phyloP scores from a whole-genome alignment of 2,113 vertebrate genomes.

The Lepisosteus osseus region DNA sequence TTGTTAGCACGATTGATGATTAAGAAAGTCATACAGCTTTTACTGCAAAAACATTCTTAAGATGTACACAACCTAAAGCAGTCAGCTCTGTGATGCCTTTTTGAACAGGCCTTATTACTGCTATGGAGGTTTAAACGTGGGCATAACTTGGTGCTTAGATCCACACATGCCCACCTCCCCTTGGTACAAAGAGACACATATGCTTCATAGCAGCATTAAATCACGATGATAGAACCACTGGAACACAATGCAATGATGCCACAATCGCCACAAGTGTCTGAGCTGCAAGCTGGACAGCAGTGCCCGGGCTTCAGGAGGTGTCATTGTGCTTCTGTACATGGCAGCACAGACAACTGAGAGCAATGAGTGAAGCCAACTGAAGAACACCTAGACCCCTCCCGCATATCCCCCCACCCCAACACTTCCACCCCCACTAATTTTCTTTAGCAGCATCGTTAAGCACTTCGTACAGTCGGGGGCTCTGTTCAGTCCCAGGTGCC shows the following conservation, averaged over 20 bases:
- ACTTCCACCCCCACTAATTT: conserved; percentile 15
- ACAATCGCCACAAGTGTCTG: background rate
- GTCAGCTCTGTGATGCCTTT: conserved; percentile 2
- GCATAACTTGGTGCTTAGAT: background rate
- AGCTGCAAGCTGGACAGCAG: background rate
- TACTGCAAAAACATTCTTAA: too few relatives aligned
- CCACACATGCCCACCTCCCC: background rate
- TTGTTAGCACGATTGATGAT: background rate
- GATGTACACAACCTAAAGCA: background rate
- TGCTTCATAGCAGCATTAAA: background rate
- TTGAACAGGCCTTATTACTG: background rate
- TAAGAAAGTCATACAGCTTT: too few relatives aligned
- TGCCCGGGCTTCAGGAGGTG: background rate
- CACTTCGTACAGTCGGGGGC: conserved; percentile 35
- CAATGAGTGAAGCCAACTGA: too few relatives aligned
- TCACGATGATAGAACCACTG: background rate
- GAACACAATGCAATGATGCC: background rate
- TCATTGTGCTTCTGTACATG: background rate
- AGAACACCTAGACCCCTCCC: background rate
- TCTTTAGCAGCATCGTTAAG: conserved; percentile 31
- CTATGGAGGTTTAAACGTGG: background rate
- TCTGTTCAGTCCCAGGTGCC: conserved; percentile 36
- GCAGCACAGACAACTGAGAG: background rate
- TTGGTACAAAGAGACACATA: background rate
- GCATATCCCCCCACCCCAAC: background rate